Percentiles rank a stretch among this genome's conserved stretches.
phyloP scores from a whole-genome alignment of 2,797 vertebrate genomes.

The Gastrophryne carolinensis region DNA sequence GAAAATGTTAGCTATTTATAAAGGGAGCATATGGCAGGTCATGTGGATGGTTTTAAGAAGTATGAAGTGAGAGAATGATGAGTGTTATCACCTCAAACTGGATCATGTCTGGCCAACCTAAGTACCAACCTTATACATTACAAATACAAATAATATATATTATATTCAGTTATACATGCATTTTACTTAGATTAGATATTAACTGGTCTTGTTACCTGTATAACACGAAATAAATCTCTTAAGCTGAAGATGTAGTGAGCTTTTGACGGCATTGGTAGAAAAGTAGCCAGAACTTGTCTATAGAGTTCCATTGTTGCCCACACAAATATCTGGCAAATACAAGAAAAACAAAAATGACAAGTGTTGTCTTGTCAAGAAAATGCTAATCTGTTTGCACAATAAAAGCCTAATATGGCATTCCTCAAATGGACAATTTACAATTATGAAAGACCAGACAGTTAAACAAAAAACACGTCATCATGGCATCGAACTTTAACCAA shows the following conservation, averaged over 20 bases:
- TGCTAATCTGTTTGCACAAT: constrained; percentile 4
- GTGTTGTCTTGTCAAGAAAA: constrained; percentile 2
- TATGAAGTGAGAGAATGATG: too few species aligned
- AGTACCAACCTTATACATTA: too few species aligned
- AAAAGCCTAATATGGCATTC: constrained; percentile 1
- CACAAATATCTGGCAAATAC: constrained; percentile 50
- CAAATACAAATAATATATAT: too few species aligned
- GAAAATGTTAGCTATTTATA: too few species aligned
- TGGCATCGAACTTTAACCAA: constrained; percentile 16
- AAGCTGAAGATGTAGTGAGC: constrained; percentile 56
- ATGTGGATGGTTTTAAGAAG: too few species aligned
- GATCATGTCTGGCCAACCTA: too few species aligned
- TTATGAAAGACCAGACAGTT: not conserved
- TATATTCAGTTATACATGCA: too few species aligned
- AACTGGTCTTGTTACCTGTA: constrained; percentile 28
- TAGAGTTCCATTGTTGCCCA: constrained; percentile 37
- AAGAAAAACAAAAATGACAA: constrained; percentile 36
- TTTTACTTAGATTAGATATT: too few species aligned
- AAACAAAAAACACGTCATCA: constrained; percentile 8
- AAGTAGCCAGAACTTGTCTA: constrained; percentile 36
- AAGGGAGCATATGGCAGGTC: too few species aligned
- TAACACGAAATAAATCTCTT: constrained; percentile 53
- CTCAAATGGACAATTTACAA: constrained; percentile 4
- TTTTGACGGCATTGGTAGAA: constrained; percentile 49
- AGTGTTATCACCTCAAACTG: too few species aligned